phyloP scores from a whole-genome alignment of 2,888 invertebrate genomes.

The Esperia sulphurella region DNA sequence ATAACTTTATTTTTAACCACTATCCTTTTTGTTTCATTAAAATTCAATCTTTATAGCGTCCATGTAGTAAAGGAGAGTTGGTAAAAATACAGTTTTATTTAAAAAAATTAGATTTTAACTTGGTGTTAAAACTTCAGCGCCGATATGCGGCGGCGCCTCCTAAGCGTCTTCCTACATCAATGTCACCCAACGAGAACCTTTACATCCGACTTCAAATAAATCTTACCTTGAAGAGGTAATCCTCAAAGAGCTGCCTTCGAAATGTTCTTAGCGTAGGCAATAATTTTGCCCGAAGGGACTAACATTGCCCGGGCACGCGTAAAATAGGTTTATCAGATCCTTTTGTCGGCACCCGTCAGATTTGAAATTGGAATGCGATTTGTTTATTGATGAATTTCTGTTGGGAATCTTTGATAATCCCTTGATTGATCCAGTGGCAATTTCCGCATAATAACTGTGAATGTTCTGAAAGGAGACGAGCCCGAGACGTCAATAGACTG shows the following conservation, averaged over 20 bases:
- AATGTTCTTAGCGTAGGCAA: constrained; percentile 22
- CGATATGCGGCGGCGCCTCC: background rate
- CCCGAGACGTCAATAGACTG: too few species aligned
- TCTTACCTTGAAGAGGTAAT: constrained; percentile 32
- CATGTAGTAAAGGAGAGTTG: too few species aligned
- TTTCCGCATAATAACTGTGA: background rate
- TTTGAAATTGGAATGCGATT: constrained; percentile 10
- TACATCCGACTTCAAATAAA: constrained; percentile 33
- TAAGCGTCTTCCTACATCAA: background rate
- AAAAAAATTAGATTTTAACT: too few species aligned
- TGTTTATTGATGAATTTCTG: constrained; percentile 10
- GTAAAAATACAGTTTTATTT: too few species aligned
- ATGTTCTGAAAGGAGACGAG: too few species aligned
- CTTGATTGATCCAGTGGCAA: background rate
- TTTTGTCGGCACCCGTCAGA: constrained; percentile 16
- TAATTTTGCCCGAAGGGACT: constrained; percentile 19
- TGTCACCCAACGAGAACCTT: constrained; percentile 4
- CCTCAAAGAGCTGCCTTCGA: constrained; percentile 24
- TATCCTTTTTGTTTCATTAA: too few species aligned
- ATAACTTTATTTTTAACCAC: too few species aligned
- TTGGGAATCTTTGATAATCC: constrained; percentile 2
- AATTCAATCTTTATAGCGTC: too few species aligned
- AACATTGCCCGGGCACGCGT: constrained; percentile 10
- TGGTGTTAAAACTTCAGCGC: background rate
- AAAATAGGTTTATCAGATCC: constrained; percentile 20